Conservation (phyloP, 1,140 invertebrate species). For the Formica exsecta region DNA sequence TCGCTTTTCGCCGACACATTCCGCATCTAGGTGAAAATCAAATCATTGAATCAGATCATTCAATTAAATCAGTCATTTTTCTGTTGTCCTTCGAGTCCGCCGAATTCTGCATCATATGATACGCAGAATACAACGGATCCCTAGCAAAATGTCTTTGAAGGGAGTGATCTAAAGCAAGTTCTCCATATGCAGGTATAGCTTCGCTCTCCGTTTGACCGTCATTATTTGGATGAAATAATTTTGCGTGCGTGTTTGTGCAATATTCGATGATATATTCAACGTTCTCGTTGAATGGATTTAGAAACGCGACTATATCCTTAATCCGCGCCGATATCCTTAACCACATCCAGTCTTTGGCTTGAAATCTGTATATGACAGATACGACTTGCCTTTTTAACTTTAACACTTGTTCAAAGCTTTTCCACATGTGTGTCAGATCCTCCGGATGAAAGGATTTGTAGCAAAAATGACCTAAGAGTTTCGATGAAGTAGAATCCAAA, state of each 20-base stretch:
- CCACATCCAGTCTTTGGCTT: conserved; percentile 98
- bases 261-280: conserved; percentile 96
- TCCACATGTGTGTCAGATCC: conserved; percentile 98
- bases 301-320: conserved; percentile 92
- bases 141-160: conserved; percentile 87
- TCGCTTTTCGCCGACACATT: too few species aligned
- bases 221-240: conserved; percentile 86
- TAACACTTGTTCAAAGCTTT: conserved; percentile 98
- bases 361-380: conserved; percentile 97
- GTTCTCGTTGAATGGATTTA: conserved; percentile 98
- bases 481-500: conserved; percentile 96
- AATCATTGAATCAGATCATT: too few species aligned
- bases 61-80: too few species aligned
- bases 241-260: conserved; percentile 97
- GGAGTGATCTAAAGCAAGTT: conserved; percentile 92
- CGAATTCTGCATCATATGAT: conserved; percentile 86
- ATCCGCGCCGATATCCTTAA: conserved; percentile 93
- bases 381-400: conserved; percentile 98
- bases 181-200: conserved; percentile 86
- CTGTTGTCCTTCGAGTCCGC: conserved; percentile 20
- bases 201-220: conserved; percentile 83
- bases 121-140: conserved; percentile 83
- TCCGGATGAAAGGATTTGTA: conserved; percentile 99
- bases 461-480: conserved; percentile 97
- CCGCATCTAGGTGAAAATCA: too few species aligned